Evolutionary conservation across 2,797 vertebrate genomes (phyloP).

Genomic region (Microctenopoma lineatum): DNA sequence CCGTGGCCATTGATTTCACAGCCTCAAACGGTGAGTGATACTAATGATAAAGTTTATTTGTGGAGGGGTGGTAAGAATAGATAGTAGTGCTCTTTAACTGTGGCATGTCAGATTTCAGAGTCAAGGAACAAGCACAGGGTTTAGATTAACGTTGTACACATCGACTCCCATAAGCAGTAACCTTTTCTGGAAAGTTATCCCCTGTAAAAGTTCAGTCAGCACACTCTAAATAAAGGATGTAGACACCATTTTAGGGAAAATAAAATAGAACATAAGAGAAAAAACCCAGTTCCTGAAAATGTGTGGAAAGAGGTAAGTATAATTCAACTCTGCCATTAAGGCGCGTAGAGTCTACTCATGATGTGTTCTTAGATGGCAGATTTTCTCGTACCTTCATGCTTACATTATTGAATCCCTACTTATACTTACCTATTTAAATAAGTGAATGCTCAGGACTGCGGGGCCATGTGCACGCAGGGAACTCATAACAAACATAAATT

Average conservation of each 20-base stretch:
- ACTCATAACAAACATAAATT: too few relatives aligned
- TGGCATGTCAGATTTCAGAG: constrained; percentile 43
- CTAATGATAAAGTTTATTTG: constrained; percentile 32
- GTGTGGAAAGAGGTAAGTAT: too few relatives aligned
- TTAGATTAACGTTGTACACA: constrained; percentile 10
- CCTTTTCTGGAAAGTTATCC: constrained; percentile 10
- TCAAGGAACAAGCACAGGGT: constrained; percentile 33
- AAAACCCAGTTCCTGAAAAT: too few relatives aligned
- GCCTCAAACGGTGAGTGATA: constrained; percentile 94
- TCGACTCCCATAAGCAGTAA: constrained; percentile 15
- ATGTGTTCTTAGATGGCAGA: too few relatives aligned
- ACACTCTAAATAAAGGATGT: constrained; percentile 6
- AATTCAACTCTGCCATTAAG: too few relatives aligned
- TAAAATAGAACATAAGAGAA: constrained; percentile 8
- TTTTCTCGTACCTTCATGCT: too few relatives aligned
- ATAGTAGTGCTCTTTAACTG: constrained; percentile 52
- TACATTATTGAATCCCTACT: too few relatives aligned
- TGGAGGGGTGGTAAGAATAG: constrained; percentile 21
- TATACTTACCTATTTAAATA: too few relatives aligned
- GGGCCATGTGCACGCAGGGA: too few relatives aligned
- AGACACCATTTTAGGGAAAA: constrained; percentile 18
- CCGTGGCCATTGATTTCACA: constrained; percentile 97
- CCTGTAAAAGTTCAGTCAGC: constrained; percentile 22
- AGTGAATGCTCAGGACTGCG: too few relatives aligned
- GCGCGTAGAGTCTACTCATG: too few relatives aligned